Evolutionary conservation across 2,888 invertebrate genomes (phyloP).

Genomic region (Orthosia incerta): DNA sequence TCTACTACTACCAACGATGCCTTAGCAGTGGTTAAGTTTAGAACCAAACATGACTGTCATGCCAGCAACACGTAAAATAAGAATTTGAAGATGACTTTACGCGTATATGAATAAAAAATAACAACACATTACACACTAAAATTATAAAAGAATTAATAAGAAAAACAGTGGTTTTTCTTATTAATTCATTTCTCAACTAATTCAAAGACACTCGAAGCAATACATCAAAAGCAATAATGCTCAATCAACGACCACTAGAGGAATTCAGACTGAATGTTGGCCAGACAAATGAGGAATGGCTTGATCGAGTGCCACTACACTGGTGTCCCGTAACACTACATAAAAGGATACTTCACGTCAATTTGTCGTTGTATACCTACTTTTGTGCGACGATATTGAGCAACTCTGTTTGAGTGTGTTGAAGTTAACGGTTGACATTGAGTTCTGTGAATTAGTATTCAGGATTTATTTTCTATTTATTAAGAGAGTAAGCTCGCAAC

Average conservation of each 20-base stretch:
- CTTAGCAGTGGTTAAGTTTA: no score
- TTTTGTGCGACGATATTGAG: constrained; percentile 38
- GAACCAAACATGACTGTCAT: no score
- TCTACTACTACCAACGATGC: no score
- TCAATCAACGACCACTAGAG: constrained; percentile 36
- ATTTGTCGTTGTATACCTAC: constrained; percentile 37
- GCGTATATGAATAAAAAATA: background rate
- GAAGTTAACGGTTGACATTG: background rate
- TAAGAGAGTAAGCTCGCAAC: background rate
- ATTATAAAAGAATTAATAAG: background rate
- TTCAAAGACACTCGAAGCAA: background rate
- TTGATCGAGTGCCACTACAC: constrained; percentile 53
- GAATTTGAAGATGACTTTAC: no score
- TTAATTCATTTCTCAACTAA: no score
- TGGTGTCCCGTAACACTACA: constrained; percentile 40
- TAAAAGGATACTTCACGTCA: constrained; percentile 47
- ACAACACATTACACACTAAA: background rate
- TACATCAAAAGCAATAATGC: constrained; percentile 36
- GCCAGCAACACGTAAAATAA: no score
- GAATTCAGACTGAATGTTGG: constrained; percentile 39
- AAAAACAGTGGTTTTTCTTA: no score
- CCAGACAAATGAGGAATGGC: constrained; percentile 50
- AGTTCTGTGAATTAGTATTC: background rate
- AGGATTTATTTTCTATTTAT: background rate
- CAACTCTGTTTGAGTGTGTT: constrained; percentile 12